phyloP scores from a whole-genome alignment of 2,888 invertebrate species.

The Dusona sp. region DNA sequence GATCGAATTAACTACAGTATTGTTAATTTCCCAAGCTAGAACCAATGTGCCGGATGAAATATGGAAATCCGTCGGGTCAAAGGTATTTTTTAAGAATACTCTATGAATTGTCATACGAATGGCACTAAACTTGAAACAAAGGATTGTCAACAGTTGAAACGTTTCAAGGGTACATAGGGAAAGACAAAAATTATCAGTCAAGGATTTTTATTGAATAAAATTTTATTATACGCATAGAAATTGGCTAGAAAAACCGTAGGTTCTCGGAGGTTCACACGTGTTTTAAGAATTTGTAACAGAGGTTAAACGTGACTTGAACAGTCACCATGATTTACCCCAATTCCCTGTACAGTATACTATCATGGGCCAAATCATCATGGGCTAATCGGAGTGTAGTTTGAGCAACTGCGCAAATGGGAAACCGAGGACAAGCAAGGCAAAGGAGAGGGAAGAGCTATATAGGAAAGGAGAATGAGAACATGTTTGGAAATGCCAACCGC shows the following conservation, averaged over 20 bases:
- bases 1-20: neutral
- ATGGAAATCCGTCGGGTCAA: neutral
- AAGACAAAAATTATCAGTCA: neutral
- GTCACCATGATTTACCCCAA: constrained; percentile 53
- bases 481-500: constrained; percentile 58
- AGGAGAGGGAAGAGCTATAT: constrained; percentile 7
- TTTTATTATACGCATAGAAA: neutral
- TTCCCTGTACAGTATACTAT: constrained; percentile 63
- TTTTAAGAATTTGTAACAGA: neutral
- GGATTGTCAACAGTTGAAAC: no score
- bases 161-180: neutral
- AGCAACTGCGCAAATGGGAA: constrained; percentile 61
- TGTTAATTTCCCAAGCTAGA: neutral
- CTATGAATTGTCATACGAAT: no score
- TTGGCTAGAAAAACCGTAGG: neutral
- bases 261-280: neutral
- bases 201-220: neutral
- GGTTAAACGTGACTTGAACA: constrained; percentile 24
- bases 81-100: neutral
- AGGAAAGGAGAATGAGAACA: constrained; percentile 38
- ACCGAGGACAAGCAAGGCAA: constrained; percentile 17
- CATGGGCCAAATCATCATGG: constrained; percentile 72
- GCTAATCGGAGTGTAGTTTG: constrained; percentile 69
- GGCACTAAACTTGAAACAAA: no score
- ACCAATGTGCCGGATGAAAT: neutral